phyloP scores from a whole-genome alignment of 2,888 invertebrate species.

The Synanthedon andrenaeformis region DNA sequence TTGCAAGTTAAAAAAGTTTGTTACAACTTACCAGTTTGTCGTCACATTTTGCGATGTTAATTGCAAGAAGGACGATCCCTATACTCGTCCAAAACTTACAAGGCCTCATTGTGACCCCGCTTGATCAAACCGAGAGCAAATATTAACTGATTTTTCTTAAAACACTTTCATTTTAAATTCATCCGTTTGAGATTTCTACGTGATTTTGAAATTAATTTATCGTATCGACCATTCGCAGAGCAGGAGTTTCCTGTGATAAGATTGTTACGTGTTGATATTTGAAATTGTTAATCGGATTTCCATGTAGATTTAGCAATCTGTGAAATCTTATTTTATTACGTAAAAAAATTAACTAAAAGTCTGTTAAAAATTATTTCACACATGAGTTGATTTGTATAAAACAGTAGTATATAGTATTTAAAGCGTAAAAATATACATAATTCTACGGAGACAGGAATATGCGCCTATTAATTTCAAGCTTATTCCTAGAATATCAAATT shows the following conservation, averaged over 20 bases:
- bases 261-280: conserved; percentile 17
- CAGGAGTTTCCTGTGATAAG: conserved; percentile 14
- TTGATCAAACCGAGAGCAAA: conserved; percentile 12
- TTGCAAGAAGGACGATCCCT: conserved; percentile 29
- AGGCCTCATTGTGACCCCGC: conserved; percentile 21
- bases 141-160: conserved; percentile 11
- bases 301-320: too few species aligned
- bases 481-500: too few species aligned
- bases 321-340: too few species aligned
- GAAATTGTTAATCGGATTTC: too few species aligned
- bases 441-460: too few species aligned
- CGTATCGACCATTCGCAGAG: neutral
- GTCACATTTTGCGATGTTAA: conserved; percentile 32
- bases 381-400: too few species aligned
- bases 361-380: too few species aligned
- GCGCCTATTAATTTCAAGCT: too few species aligned
- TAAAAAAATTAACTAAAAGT: too few species aligned
- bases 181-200: conserved; percentile 9
- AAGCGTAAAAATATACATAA: too few species aligned
- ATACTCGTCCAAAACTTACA: conserved; percentile 49
- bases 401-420: too few species aligned
- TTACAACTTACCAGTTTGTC: conserved; percentile 23
- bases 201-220: conserved; percentile 6
- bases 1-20: too few species aligned
- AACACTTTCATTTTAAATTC: neutral